Percentiles rank a stretch among this genome's conserved stretches.
These are phyloP conservation scores for Cordylochernes scorpioides DNA, from an alignment of 2,888 invertebrate genomes.

Conservation along the genomic window DNA sequence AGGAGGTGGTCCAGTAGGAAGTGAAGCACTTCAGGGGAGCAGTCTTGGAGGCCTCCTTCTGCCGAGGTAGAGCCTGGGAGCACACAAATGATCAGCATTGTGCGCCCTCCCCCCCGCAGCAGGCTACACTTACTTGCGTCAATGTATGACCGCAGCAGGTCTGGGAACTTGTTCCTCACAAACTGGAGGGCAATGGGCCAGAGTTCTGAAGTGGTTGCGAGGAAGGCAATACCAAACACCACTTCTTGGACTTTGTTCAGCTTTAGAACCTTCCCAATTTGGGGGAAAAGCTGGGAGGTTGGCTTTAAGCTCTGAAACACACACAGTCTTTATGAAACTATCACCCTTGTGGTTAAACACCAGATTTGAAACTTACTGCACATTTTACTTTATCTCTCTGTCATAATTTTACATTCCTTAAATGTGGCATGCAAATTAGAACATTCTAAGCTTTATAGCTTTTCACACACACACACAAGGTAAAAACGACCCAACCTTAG, in stretches of 20 bases:
- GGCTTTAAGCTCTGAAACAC: constrained; percentile 42
- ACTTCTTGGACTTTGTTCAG: constrained; percentile 71
- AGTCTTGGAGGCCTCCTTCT: constrained; percentile 64
- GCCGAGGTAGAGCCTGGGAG: no score
- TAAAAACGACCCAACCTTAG: no score
- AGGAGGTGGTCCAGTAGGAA: constrained; percentile 37
- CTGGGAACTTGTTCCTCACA: constrained; percentile 50
- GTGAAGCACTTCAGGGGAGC: constrained; percentile 64
- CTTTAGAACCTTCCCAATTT: constrained; percentile 57
- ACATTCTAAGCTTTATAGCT: no score
- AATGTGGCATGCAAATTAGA: no score
- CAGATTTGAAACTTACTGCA: no score
- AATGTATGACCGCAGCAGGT: constrained; percentile 56
- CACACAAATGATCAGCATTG: constrained; percentile 1
- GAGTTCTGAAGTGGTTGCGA: constrained; percentile 48
- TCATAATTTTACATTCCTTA: constrained; percentile 1
- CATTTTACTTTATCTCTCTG: not conserved
- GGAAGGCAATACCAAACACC: constrained; percentile 55
- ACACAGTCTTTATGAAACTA: not conserved
- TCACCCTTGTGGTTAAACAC: no score
- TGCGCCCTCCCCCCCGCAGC: no score
- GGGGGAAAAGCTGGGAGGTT: constrained; percentile 47
- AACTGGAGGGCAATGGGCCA: constrained; percentile 44
- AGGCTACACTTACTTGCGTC: constrained; percentile 41
- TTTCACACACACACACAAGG: no score